These are phyloP conservation scores for Arbacia lixula DNA, from an alignment of 53 echinoderm and acorn worm genomes.

Conservation along the genomic window DNA sequence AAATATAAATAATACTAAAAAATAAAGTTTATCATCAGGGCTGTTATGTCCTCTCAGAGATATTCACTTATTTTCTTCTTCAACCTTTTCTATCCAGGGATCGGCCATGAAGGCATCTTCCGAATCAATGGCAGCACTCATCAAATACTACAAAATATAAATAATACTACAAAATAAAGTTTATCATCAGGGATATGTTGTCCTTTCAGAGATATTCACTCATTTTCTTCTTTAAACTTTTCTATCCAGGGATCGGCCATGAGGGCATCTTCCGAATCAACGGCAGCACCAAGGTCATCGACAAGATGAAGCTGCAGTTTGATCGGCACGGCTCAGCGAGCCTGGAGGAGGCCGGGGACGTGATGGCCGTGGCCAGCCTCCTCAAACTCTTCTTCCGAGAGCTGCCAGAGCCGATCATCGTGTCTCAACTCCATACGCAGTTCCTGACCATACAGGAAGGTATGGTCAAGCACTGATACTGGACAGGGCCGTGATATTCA, in stretches of 20 bases:
- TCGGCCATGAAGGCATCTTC: slow-evolving; percentile 97
- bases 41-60: too few relatives aligned
- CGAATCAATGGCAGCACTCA: slow-evolving; percentile 97
- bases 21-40: too few relatives aligned
- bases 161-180: too few relatives aligned
- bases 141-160: too few relatives aligned
- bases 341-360: slow-evolving; percentile 92
- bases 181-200: too few relatives aligned
- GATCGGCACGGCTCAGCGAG: slow-evolving; percentile 85
- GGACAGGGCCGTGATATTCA: too few relatives aligned
- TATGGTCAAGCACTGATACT: too few relatives aligned
- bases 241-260: slow-evolving; percentile 91
- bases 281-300: slow-evolving; percentile 89
- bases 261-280: slow-evolving; percentile 99
- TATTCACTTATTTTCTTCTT: too few relatives aligned
- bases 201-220: too few relatives aligned
- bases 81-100: too few relatives aligned
- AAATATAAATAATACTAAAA: too few relatives aligned
- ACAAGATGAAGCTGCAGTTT: slow-evolving; percentile 80
- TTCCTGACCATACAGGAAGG: slow-evolving; percentile 87
- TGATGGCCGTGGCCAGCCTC: slow-evolving; percentile 96
- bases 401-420: slow-evolving; percentile 87
- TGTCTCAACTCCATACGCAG: slow-evolving; percentile 68
- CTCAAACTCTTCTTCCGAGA: slow-evolving; percentile 94
- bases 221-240: too few relatives aligned